These are phyloP conservation scores for Ceryle rudis DNA, from an alignment of 2,797 vertebrate genomes.

Conservation along the genomic window DNA sequence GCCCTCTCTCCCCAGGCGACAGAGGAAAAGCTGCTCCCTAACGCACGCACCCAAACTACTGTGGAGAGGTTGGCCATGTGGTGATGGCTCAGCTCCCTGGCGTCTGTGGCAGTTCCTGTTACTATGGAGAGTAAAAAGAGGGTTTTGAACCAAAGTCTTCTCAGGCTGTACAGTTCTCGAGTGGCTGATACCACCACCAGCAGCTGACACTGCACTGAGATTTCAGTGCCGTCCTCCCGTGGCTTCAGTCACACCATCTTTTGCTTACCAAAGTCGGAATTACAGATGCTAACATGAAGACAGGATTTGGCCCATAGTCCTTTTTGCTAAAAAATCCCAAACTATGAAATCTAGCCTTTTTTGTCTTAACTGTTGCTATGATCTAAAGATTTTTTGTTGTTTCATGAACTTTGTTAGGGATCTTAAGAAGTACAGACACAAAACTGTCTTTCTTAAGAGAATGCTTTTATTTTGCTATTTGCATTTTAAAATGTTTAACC, in stretches of 20 bases:
- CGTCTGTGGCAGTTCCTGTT: background rate
- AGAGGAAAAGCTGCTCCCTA: background rate
- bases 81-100: background rate
- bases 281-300: background rate
- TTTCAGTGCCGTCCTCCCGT: background rate
- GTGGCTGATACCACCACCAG: background rate
- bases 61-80: fast-evolving
- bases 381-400: background rate
- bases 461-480: background rate
- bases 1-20: fast-evolving
- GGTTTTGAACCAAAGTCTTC: background rate
- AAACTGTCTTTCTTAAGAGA: background rate
- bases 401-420: background rate
- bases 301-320: background rate
- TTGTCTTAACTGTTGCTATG: background rate
- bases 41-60: fast-evolving
- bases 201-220: background rate
- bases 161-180: background rate
- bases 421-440: background rate
- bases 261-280: background rate
- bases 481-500: conserved; percentile 10
- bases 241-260: background rate
- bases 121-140: background rate
- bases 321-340: background rate
- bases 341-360: background rate